Evolutionary conservation across 1,140 invertebrate species (phyloP), one percentile per base, ranked within the genome.

Genomic region (Penaeus chinensis): DNA sequence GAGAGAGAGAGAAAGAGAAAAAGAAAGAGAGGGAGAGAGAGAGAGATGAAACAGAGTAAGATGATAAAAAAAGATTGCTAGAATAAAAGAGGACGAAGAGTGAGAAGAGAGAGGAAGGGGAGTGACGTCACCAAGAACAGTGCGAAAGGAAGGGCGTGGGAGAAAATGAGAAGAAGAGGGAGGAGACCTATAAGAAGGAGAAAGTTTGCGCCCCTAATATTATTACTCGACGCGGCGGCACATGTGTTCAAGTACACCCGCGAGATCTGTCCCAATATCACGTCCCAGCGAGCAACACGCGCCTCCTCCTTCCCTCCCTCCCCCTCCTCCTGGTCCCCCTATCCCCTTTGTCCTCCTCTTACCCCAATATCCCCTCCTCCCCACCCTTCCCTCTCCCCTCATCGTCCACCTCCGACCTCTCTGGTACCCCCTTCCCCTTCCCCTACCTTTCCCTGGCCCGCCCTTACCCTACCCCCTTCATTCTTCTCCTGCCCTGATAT

Each of bases 11-110:
- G 37, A 42, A 3, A 42, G 37, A 42, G 37, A 42, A 3, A 42
- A 3, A 42, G 37, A 42, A 3, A 42, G 37, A 42, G 37, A 42
- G 37, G 4, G 37, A 24, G 37, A 80, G 78, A 80, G 78, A 61
- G 78, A 80, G 54, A 61, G 78, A 80, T 22, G 63, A 47, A 47
- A 84, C 37, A 47, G 82, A 84, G 82, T 71, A 66, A 71, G 65
- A 83, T 0, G 4, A 42, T 7, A 8, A 8, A 42, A 42, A 42
- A 42, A 42, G 4, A 8, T 3, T 42, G 7, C 37, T 42, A 42
- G 4, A 42, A 42, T 2, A 42, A 42, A 42, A 42, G 4, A 42
- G 4, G 4, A 42, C 63, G 71, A 66, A 84, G 82, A 84, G 82
- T 60, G 82, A 84, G 82, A 84, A n/a, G 42, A 22, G 74, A 32